Base-by-base conservation (phyloP, 1,140 invertebrate genomes). In the Zaprionus capensis region DNA sequence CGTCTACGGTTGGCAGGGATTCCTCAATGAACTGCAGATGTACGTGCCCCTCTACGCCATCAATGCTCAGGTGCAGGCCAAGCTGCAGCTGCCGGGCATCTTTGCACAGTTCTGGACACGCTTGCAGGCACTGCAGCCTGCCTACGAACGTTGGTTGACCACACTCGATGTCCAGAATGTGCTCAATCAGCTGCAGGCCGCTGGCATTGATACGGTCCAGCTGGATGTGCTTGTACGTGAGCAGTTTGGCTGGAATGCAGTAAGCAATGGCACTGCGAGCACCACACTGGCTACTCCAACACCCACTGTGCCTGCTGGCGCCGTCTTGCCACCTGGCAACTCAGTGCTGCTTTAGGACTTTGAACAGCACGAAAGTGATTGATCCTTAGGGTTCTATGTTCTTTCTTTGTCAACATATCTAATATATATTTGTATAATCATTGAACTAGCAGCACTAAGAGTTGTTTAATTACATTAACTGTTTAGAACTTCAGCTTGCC, bases 401-500 rank as follows among this genome's bases (percentile, higher is more conserved):
- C 24, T 3, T 59, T 46, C 51, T n/a, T 46, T 78, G 64, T 55
- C 46, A 55, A 76, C 63, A 75, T 78, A 66, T 66, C 49, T 69
- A 65, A 56, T 31, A 55, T 86, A 83, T 86, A 86, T 87, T 83
- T 88, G 70, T 44, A 65, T 76, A 51, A 79, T 46, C 11, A 55
- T 80, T 86, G 65, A 64, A 66, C 70, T 80, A 80, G 59, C 65
- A 80, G 59, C 24, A 56, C 44, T n/a, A 74, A 74, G 36, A 49
- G 31, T 38, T 71, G 41, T 36, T 46, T n/a, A 53, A 58, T 41
- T 22, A 71, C 59, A 17, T 49, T 17, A 46, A 17, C 15, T 62
- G 7, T 53, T 86, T 70, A 91, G 28, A 93, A 91, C 76, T 93
- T 91, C 2, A 93, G 82, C 61, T 92, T 92, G 51, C 81, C 82